A percentile compares a stretch with the other conserved stretches of the same genome.
Evolutionary conservation across 1,140 invertebrate species (phyloP).

Genomic region (Dinothrombium tinctorium): DNA sequence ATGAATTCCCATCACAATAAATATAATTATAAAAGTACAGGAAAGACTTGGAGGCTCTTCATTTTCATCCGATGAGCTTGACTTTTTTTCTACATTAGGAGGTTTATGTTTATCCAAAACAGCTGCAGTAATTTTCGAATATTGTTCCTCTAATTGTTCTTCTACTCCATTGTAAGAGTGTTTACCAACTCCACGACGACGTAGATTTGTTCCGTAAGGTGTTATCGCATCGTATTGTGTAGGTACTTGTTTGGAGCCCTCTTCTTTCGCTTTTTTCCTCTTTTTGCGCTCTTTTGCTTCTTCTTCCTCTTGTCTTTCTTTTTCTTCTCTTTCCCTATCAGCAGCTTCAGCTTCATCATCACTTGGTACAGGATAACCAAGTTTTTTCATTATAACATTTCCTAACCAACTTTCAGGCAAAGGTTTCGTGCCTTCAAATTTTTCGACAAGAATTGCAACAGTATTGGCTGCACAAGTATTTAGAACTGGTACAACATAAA

Average conservation of each 20-base stretch:
- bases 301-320: not conserved
- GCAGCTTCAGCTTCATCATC: not conserved
- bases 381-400: not conserved
- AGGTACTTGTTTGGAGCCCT: not conserved
- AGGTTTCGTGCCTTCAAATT: slow-evolving; percentile 5
- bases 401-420: slow-evolving; percentile 1
- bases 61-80: not conserved
- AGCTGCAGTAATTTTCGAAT: not conserved
- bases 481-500: slow-evolving; percentile 81
- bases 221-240: not conserved
- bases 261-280: not conserved
- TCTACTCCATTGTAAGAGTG: not conserved
- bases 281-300: not conserved
- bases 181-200: not conserved
- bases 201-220: not conserved
- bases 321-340: not conserved
- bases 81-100: not conserved
- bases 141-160: slow-evolving; percentile 2
- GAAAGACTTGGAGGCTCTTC: not conserved
- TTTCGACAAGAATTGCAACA: slow-evolving; percentile 1
- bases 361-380: not conserved
- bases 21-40: not conserved
- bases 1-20: slow-evolving; percentile 4
- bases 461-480: slow-evolving; percentile 58
- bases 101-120: not conserved